Percentiles rank a stretch among this genome's conserved stretches.
phyloP scores from a whole-genome alignment of 2,113 vertebrate species.

The Balaenoptera acutorostrata region DNA sequence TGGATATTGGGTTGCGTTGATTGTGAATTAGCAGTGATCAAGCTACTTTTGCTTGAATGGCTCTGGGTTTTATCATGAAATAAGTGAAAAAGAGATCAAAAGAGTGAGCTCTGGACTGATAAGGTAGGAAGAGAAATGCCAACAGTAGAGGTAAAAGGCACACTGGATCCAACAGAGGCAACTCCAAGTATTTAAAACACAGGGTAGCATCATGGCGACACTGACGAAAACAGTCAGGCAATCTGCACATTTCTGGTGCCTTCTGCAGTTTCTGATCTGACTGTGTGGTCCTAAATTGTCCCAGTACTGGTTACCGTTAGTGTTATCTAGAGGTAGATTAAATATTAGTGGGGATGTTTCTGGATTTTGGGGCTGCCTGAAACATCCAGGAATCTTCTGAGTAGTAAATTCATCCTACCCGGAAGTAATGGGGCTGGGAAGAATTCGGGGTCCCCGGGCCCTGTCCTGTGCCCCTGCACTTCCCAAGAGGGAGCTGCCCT shows the following conservation, averaged over 20 bases:
- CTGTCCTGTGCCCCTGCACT: background rate
- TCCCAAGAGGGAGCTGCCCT: background rate
- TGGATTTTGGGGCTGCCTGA: background rate
- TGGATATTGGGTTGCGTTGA: background rate
- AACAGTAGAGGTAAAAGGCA: background rate
- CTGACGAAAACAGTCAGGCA: background rate
- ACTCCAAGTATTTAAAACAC: background rate
- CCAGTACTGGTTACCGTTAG: background rate
- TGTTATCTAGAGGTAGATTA: background rate
- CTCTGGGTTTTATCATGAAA: background rate
- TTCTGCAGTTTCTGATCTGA: background rate
- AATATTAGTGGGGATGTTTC: background rate
- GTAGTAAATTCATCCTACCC: background rate
- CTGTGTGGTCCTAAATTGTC: accelerated
- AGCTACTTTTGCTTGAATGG: background rate
- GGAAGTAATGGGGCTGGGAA: background rate
- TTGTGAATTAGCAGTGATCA: background rate
- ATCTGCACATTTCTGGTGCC: background rate
- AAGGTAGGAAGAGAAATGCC: background rate
- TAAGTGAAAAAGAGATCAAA: background rate
- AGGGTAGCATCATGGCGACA: accelerated
- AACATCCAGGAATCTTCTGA: background rate
- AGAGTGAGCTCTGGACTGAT: background rate
- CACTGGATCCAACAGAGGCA: background rate
- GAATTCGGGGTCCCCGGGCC: background rate